These are phyloP conservation scores for Chirona hameri DNA, from an alignment of 2,888 invertebrate genomes.

Conservation along the genomic window DNA sequence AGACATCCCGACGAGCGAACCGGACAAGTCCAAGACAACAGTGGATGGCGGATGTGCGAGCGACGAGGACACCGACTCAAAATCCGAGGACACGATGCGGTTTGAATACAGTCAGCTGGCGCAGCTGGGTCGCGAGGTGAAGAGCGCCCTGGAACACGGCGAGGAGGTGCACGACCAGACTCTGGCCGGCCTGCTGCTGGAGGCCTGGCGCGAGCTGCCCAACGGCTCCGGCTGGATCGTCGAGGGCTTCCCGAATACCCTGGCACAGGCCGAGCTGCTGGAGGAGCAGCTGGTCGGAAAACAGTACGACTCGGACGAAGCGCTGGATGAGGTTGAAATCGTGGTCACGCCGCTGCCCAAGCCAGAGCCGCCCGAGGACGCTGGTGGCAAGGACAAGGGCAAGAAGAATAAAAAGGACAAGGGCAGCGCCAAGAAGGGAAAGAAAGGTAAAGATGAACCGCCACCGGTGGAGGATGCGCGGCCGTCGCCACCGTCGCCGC, in stretches of 20 bases:
- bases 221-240: background rate
- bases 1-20: background rate
- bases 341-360: background rate
- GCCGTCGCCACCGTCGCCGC: background rate
- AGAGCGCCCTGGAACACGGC: background rate
- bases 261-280: background rate
- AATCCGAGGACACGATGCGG: background rate
- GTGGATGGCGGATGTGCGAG: background rate
- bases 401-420: background rate
- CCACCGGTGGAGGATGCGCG: background rate
- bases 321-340: background rate
- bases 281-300: constrained; percentile 9
- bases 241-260: background rate
- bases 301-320: background rate
- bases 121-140: background rate
- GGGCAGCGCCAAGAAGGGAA: background rate
- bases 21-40: background rate
- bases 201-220: background rate
- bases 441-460: background rate
- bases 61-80: background rate
- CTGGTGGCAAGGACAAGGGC: background rate
- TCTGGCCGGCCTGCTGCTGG: background rate
- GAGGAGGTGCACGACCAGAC: background rate
- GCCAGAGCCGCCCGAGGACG: background rate
- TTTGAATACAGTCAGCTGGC: background rate